phyloP scores from a whole-genome alignment of 2,888 invertebrate genomes.

The Homarus gammarus region DNA sequence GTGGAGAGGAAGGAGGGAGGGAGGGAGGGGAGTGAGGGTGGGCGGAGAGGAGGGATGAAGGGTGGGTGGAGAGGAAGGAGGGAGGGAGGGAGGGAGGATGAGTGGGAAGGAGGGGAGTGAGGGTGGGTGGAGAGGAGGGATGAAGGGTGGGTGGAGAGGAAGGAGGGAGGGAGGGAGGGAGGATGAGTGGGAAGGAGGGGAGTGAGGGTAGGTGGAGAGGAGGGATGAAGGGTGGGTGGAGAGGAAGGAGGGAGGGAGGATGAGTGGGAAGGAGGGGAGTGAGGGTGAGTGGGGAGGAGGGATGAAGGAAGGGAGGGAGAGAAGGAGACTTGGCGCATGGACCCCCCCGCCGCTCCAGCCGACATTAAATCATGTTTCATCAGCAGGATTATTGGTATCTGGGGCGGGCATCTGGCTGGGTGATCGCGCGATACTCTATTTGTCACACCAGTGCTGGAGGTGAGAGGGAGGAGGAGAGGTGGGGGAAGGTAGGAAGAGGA shows the following conservation, averaged over 20 bases:
- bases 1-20: not conserved
- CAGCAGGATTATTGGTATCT: slow-evolving; percentile 37
- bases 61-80: not conserved
- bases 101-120: not conserved
- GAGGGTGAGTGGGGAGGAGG: not conserved
- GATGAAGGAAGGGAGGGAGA: too few relatives aligned
- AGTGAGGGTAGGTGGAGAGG: not conserved
- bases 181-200: not conserved
- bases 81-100: not conserved
- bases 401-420: not conserved
- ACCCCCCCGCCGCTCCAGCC: not conserved
- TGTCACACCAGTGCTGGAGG: slow-evolving; percentile 22
- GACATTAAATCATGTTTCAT: slow-evolving; percentile 37
- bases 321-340: too few relatives aligned
- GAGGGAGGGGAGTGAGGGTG: not conserved
- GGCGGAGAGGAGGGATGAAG: not conserved
- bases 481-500: not conserved
- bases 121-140: not conserved
- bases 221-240: not conserved
- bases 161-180: not conserved
- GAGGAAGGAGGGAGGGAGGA: too few relatives aligned
- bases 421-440: slow-evolving; percentile 27
- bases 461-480: not conserved
- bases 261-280: not conserved
- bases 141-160: not conserved